Conservation (phyloP, 2,888 invertebrate genomes). For the Caradrina clavipalpis region DNA sequence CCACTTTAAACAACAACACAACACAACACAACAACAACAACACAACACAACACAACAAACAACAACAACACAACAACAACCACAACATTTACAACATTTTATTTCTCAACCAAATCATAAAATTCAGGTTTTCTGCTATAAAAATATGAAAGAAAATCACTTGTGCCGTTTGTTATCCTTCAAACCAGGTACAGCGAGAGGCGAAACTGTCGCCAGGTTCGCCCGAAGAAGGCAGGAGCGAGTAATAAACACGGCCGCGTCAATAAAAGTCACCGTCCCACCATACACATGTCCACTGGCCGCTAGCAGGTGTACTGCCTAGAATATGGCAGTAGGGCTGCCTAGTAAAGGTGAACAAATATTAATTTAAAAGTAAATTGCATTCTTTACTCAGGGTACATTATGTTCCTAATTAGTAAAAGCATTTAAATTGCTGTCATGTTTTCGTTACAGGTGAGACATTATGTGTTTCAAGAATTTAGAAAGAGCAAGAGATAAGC, state of each 20-base stretch:
- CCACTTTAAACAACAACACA: too few species aligned
- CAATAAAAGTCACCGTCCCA: constrained; percentile 85
- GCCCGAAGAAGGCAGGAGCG: constrained; percentile 73
- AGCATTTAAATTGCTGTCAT: constrained; percentile 34
- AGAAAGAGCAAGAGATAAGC: neutral
- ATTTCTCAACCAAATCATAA: neutral
- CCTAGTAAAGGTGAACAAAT: constrained; percentile 13
- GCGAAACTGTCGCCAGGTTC: constrained; percentile 70
- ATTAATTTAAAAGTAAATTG: constrained; percentile 9
- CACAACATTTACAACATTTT: too few species aligned
- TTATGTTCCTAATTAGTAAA: constrained; percentile 38
- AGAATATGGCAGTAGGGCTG: constrained; percentile 73
- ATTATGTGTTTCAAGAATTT: constrained; percentile 10
- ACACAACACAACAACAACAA: neutral
- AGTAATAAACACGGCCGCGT: constrained; percentile 85
- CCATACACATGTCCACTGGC: constrained; percentile 85
- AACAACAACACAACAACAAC: neutral
- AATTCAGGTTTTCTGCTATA: neutral
- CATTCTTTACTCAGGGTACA: constrained; percentile 32
- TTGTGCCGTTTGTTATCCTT: constrained; percentile 48
- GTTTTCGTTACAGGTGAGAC: constrained; percentile 19
- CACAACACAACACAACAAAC: too few species aligned
- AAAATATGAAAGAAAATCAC: constrained; percentile 11
- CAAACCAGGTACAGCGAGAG: constrained; percentile 64
- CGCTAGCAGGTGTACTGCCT: constrained; percentile 81